Conservation (phyloP, 2,888 invertebrate species). For the Helobdella robusta region DNA sequence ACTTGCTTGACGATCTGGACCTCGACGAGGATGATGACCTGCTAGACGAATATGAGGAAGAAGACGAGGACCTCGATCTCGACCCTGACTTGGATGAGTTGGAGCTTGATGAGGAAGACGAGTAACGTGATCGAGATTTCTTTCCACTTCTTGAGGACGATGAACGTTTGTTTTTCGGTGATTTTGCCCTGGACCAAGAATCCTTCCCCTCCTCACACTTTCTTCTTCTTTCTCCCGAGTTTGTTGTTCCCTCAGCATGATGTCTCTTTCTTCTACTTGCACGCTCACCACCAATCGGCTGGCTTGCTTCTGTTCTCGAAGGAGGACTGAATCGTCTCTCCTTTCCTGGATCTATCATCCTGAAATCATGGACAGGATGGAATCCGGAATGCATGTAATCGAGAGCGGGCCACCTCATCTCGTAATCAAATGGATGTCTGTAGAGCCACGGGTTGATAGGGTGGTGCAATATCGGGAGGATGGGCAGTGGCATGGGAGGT, state of each 20-base stretch:
- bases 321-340: conserved; percentile 22
- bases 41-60: conserved; percentile 27
- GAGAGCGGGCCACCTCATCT: conserved; percentile 17
- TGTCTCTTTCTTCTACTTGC: neutral
- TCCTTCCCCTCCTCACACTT: conserved; percentile 83
- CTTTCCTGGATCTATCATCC: conserved; percentile 7
- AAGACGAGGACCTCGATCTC: conserved; percentile 30
- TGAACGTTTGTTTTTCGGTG: conserved; percentile 34
- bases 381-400: conserved; percentile 14
- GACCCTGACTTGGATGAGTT: conserved; percentile 30
- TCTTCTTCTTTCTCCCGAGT: conserved; percentile 35
- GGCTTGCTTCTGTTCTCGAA: neutral
- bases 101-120: conserved; percentile 58
- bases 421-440: conserved; percentile 11
- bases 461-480: neutral
- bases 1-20: conserved; percentile 15
- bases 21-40: conserved; percentile 18
- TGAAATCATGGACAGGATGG: conserved; percentile 5
- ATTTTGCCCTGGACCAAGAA: conserved; percentile 61
- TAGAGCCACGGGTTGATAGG: conserved; percentile 6
- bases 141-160: conserved; percentile 50
- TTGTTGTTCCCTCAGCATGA: conserved; percentile 1
- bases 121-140: conserved; percentile 56
- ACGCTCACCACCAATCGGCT: conserved; percentile 8
- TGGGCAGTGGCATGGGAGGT: neutral